Percentiles rank a stretch among this genome's conserved stretches.
Evolutionary conservation across 1,140 invertebrate species (phyloP).

Genomic region (Octopus sinensis): DNA sequence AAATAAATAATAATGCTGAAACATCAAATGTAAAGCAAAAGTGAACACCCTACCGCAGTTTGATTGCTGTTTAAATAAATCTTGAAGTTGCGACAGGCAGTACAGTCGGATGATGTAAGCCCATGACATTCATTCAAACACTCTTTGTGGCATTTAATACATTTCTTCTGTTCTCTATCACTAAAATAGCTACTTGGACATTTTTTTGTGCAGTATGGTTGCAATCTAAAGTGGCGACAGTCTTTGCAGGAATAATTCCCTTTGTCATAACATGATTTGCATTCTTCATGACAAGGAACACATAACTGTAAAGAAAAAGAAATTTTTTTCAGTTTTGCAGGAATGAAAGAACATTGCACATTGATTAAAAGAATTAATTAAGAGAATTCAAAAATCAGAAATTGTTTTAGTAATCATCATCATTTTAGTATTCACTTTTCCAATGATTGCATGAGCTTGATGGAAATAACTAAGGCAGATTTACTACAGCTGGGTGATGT

Average conservation of each 20-base stretch:
- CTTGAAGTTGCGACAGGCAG: slow-evolving; percentile 81
- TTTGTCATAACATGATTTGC: slow-evolving; percentile 79
- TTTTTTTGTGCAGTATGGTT: slow-evolving; percentile 67
- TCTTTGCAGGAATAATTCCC: slow-evolving; percentile 34
- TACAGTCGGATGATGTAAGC: slow-evolving; percentile 73
- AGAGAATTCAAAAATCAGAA: too few species aligned
- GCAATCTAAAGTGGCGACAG: slow-evolving; percentile 37
- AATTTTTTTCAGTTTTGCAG: too few species aligned
- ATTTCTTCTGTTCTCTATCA: slow-evolving; percentile 26
- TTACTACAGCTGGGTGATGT: too few species aligned
- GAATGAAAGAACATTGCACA: too few species aligned
- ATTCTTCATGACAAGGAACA: slow-evolving; percentile 78
- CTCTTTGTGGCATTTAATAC: slow-evolving; percentile 64
- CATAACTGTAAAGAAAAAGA: slow-evolving; percentile 38
- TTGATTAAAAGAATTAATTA: too few species aligned
- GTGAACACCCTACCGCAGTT: slow-evolving; percentile 23
- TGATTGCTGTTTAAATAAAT: slow-evolving; percentile 64
- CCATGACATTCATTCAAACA: slow-evolving; percentile 82
- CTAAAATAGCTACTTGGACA: slow-evolving; percentile 60
- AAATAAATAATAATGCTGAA: too few species aligned
- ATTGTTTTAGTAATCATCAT: too few species aligned
- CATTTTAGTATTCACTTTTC: too few species aligned
- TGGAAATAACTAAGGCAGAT: too few species aligned
- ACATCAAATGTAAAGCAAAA: too few species aligned
- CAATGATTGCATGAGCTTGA: too few species aligned